Percentiles rank a stretch among this genome's conserved stretches.
These are phyloP conservation scores for Poecilia latipinna DNA, from an alignment of 2,113 vertebrate genomes.

Conservation along the genomic window DNA sequence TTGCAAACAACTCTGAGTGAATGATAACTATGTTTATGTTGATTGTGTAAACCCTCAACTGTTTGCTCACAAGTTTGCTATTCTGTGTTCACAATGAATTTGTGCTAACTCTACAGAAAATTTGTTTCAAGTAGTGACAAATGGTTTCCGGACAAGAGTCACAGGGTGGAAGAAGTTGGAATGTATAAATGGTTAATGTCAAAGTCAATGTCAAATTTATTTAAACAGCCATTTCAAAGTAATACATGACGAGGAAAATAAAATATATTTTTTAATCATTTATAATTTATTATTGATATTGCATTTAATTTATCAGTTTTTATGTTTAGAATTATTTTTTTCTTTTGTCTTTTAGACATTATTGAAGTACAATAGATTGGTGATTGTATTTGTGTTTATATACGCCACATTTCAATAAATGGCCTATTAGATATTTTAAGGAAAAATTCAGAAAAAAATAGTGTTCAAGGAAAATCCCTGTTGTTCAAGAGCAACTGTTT, in stretches of 20 bases:
- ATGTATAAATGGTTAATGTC: background rate
- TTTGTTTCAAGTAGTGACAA: slow-evolving; percentile 9
- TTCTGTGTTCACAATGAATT: slow-evolving; percentile 3
- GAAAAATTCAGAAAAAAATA: background rate
- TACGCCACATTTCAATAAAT: background rate
- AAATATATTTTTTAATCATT: background rate
- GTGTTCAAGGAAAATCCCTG: background rate
- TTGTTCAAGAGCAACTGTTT: background rate
- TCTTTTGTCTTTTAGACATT: too few species aligned
- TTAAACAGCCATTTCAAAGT: too few species aligned
- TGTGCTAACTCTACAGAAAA: background rate
- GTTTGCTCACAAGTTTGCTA: background rate
- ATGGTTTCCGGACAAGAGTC: background rate
- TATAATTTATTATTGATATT: background rate
- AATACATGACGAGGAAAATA: too few species aligned
- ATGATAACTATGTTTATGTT: background rate
- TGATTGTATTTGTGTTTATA: background rate
- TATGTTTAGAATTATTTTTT: too few species aligned
- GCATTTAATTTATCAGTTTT: too few species aligned
- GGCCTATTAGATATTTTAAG: background rate
- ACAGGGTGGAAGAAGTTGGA: background rate
- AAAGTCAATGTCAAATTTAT: background rate
- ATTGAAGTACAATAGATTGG: background rate
- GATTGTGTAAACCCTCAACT: background rate
- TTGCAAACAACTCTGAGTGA: background rate